Conservation (phyloP, 2,113 vertebrate species). For the Aythya baeri region DNA sequence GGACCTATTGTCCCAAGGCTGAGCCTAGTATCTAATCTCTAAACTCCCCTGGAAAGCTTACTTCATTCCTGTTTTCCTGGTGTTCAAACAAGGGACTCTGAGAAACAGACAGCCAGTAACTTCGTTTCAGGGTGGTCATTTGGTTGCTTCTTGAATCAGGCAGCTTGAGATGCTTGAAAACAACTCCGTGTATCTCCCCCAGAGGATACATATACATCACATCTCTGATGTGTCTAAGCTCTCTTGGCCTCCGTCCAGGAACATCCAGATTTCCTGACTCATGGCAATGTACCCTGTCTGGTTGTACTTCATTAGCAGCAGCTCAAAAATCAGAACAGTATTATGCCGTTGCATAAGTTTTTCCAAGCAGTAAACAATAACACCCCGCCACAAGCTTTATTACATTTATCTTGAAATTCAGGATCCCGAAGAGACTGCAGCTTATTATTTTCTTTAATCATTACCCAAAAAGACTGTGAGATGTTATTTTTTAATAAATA, state of each 20-base stretch:
- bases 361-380: slow-evolving; percentile 64
- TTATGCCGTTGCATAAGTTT: slow-evolving; percentile 37
- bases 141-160: not conserved
- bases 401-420: slow-evolving; percentile 42
- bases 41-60: not conserved
- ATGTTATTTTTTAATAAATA: slow-evolving; percentile 18
- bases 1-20: not conserved
- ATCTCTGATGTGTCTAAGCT: not conserved
- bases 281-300: slow-evolving; percentile 24
- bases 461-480: not conserved
- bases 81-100: not conserved
- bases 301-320: slow-evolving; percentile 41
- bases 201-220: not conserved
- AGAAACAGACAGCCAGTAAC: not conserved
- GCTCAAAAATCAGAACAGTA: slow-evolving; percentile 9
- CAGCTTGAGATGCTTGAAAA: slow-evolving; percentile 10
- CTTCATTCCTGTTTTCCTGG: not conserved
- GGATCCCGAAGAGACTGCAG: not conserved
- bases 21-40: not conserved
- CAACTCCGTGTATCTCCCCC: not conserved
- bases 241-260: slow-evolving; percentile 27
- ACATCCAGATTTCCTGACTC: slow-evolving; percentile 55
- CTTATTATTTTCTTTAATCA: slow-evolving; percentile 23
- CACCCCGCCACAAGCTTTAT: slow-evolving; percentile 29
- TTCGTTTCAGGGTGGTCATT: not conserved